Conservation (phyloP, 2,113 vertebrate species). For the Neomonachus schauinslandi region DNA sequence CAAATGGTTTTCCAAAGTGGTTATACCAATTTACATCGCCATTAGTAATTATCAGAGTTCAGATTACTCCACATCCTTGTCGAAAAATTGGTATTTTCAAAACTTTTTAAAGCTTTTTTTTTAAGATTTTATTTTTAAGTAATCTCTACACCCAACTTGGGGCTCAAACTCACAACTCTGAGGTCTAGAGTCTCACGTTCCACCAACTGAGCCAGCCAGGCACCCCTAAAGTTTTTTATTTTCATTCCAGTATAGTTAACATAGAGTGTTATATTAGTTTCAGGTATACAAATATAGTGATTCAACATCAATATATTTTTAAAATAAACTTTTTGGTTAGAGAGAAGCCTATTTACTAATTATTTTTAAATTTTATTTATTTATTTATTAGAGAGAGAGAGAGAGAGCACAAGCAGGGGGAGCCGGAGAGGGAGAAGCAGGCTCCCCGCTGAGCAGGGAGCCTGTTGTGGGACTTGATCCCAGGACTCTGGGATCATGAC, state of each 20-base stretch:
- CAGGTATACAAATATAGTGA: not conserved
- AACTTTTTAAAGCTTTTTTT: not conserved
- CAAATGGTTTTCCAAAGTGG: not conserved
- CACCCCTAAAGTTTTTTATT: not conserved
- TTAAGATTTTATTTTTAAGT: no score
- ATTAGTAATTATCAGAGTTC: constrained; percentile 36
- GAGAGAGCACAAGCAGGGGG: no score
- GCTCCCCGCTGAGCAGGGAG: no score
- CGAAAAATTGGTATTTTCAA: constrained; percentile 12
- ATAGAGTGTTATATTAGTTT: not conserved
- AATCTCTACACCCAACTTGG: not conserved
- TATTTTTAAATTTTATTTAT: not conserved
- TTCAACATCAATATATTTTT: not conserved
- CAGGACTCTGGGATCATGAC: no score
- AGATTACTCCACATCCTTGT: not conserved
- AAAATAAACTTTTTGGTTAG: not conserved
- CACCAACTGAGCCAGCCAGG: not conserved
- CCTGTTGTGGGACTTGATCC: no score
- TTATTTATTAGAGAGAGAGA: no score
- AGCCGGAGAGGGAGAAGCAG: no score
- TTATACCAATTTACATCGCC: not conserved
- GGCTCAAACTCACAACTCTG: not conserved
- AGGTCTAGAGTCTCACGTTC: not conserved
- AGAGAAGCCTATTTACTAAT: not conserved
- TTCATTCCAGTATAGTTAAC: not conserved